Base-by-base conservation (phyloP, 2,888 invertebrate species). In the Antitype chi region DNA sequence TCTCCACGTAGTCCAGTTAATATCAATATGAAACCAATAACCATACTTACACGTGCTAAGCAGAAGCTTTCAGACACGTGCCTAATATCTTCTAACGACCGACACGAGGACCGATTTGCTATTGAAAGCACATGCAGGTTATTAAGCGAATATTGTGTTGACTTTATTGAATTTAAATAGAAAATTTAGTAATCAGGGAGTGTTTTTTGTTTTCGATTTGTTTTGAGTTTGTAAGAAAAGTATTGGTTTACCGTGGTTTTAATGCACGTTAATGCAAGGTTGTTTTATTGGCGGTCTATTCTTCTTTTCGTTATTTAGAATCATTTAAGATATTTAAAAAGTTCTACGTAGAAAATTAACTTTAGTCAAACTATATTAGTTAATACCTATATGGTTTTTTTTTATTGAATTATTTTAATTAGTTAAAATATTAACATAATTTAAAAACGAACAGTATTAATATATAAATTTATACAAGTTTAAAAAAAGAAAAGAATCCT, bases 1-100 rank as follows among this genome's bases (percentile, higher is more conserved):
- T 76, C n/a, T 70, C 28, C 28, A 28, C 52, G 32, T 52, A 23
- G 28, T 8, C 20, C 59, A 28, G n/a, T 70, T 80, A 71, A 70
- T 80, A 59, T 76, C 28, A 72, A 80, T 62, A 62, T 49, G 53
- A 28, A 80, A 72, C 32, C 74, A 47, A 70, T 60, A 59, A 32
- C 17, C 55, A 43, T 25, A 32, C 6, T 70, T 60, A 59, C 81
- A 82, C 85, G 85, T 47, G 62, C 49, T 72, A 52, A 20, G 17
- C 13, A 63, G 38, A 53, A 74, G 71, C 28, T 43, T 82, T 20
- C 2, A 52, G n/a, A 25, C 82, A 75, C 82, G 85, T 82, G 82
- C n/a, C 17, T 59, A 25, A 70, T 75, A 59, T 59, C 23, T 69
- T 63, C 47, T 60, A 64, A 59, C 28, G 52, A 47, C 7, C 55